Percentiles rank a stretch among this genome's conserved stretches.
These are phyloP conservation scores for Drosophila parthenogenetica DNA, from an alignment of 2,888 invertebrate species.

Conservation along the genomic window DNA sequence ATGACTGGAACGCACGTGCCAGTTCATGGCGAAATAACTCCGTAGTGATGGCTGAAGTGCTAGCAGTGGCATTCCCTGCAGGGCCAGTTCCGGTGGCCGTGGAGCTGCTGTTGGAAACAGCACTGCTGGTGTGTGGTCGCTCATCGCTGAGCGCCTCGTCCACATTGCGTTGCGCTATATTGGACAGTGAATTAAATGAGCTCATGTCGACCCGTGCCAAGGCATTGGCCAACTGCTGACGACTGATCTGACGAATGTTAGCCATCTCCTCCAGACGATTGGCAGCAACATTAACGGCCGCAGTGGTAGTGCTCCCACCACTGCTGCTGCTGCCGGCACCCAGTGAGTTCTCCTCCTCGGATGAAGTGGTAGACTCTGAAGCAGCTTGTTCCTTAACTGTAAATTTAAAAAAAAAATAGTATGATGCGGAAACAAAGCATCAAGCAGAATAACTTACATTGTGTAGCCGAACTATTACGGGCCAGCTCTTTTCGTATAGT, in stretches of 20 bases:
- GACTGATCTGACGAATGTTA: conserved; percentile 84
- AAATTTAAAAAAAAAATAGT: no score
- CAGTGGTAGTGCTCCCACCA: conserved; percentile 62
- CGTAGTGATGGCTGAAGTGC: conserved; percentile 87
- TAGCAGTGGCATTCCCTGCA: conserved; percentile 3
- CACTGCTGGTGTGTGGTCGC: conserved; percentile 44
- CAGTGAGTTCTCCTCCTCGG: conserved; percentile 83
- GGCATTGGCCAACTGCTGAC: conserved; percentile 83
- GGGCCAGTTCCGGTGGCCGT: not conserved
- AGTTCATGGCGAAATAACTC: conserved; percentile 92
- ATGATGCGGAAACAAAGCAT: no score
- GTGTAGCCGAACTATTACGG: conserved; percentile 75
- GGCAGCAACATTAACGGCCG: conserved; percentile 57
- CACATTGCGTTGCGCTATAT: conserved; percentile 84
- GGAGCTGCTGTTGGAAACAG: not conserved
- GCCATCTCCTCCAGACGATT: conserved; percentile 77
- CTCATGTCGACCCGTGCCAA: conserved; percentile 80
- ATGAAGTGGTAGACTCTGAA: conserved; percentile 84
- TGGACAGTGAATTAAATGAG: conserved; percentile 84
- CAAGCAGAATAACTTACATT: conserved; percentile 51
- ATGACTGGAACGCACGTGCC: conserved; percentile 62
- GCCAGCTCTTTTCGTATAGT: conserved; percentile 84
- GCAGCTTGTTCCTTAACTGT: conserved; percentile 81
- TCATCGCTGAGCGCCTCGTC: conserved; percentile 66
- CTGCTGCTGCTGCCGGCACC: conserved; percentile 80